Conservation (phyloP, 2,888 invertebrate genomes). For the Prostheceraeus crozeri region DNA sequence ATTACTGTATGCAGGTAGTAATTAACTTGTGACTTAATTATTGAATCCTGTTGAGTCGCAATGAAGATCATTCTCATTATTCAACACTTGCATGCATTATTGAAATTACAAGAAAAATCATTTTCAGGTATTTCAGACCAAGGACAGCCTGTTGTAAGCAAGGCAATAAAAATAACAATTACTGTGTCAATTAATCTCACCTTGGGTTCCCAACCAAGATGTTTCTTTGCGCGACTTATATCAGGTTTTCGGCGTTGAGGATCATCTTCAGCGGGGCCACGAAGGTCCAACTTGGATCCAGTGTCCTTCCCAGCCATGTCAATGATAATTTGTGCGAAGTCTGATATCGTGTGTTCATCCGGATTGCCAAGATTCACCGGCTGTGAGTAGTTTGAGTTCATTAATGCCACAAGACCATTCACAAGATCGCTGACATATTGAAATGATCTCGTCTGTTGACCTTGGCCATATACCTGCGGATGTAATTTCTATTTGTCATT, state of each 20-base stretch:
- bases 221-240: slow-evolving; percentile 74
- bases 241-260: slow-evolving; percentile 83
- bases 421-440: slow-evolving; percentile 95
- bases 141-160: no score
- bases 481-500: no score
- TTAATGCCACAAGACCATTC: slow-evolving; percentile 79
- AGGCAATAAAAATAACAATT: no score
- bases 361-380: slow-evolving; percentile 97
- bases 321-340: slow-evolving; percentile 60
- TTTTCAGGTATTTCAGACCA: no score
- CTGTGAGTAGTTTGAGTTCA: slow-evolving; percentile 82
- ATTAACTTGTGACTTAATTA: no score
- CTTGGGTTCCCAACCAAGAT: slow-evolving; percentile 81
- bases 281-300: background rate
- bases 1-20: no score
- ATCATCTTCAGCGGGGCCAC: slow-evolving; percentile 27
- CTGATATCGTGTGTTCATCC: slow-evolving; percentile 87
- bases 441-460: slow-evolving; percentile 74
- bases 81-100: no score
- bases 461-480: slow-evolving; percentile 60
- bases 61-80: no score
- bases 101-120: no score
- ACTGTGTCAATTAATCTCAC: no score
- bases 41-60: no score
- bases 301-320: slow-evolving; percentile 40